Percentiles rank a stretch among this genome's conserved stretches.
phyloP scores from a whole-genome alignment of 2,113 vertebrate species.

The Meles meles region DNA sequence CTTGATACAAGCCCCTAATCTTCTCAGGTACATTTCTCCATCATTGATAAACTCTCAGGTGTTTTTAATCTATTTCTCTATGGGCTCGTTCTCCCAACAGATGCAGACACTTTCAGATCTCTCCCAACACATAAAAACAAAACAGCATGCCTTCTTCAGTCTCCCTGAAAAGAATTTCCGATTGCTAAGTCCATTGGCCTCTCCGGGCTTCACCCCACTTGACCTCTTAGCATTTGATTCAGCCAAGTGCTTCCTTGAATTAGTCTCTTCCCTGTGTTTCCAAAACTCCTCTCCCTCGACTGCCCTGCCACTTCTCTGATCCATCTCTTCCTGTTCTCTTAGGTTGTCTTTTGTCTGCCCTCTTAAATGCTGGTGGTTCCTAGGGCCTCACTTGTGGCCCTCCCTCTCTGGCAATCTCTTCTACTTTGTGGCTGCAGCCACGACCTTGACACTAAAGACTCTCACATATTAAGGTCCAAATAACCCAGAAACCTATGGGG shows the following conservation, averaged over 20 bases:
- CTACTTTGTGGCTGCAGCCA: not conserved
- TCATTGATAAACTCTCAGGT: not conserved
- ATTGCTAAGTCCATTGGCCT: not conserved
- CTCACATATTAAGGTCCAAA: not conserved
- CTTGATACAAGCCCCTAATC: not conserved
- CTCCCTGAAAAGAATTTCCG: not conserved
- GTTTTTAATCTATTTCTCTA: not conserved
- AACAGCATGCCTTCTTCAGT: not conserved
- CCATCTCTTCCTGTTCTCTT: not conserved
- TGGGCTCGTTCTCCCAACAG: not conserved
- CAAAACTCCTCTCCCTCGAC: not conserved
- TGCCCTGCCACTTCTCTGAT: not conserved
- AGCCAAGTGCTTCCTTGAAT: not conserved
- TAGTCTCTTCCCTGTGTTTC: not conserved
- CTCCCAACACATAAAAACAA: not conserved
- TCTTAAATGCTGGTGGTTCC: not conserved
- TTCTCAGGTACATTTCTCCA: not conserved
- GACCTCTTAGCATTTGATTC: not conserved
- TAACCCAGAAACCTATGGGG: not conserved
- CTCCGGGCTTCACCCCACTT: not conserved
- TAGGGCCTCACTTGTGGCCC: not conserved
- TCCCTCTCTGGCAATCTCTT: not conserved
- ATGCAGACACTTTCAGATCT: not conserved
- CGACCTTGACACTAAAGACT: not conserved
- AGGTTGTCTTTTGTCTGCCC: not conserved